Evolutionary conservation across 1,140 invertebrate genomes (phyloP).

Genomic region (Elymnias hypermnestra): DNA sequence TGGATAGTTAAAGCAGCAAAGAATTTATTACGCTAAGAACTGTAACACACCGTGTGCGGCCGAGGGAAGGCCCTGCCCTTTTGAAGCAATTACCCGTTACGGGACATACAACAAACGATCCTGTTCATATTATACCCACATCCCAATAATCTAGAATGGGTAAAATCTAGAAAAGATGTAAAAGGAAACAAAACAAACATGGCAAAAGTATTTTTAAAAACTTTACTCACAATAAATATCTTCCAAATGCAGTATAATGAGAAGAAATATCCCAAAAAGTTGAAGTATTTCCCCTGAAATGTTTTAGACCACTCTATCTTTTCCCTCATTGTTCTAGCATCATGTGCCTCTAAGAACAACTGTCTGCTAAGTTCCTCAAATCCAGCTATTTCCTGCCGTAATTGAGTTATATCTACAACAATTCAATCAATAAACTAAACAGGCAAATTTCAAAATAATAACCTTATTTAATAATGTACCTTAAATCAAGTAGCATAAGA

Average conservation of each 20-base stretch:
- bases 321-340: conserved; percentile 94
- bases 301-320: conserved; percentile 97
- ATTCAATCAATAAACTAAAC: no score
- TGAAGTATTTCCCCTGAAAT: conserved; percentile 99
- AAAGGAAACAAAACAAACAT: conserved; percentile 1
- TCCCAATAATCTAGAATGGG: no score
- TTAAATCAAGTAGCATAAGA: no score
- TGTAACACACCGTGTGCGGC: no score
- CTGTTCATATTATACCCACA: no score
- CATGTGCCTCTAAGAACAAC: conserved; percentile 96
- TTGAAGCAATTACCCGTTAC: no score
- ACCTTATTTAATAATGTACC: no score
- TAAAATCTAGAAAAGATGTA: not conserved
- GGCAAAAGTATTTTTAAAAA: conserved; percentile 5
- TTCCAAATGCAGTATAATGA: conserved; percentile 99
- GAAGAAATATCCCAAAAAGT: conserved; percentile 99
- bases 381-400: conserved; percentile 90
- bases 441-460: not conserved
- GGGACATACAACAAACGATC: no score
- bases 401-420: conserved; percentile 84
- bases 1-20: no score
- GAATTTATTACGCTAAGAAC: no score
- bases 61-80: no score
- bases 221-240: conserved; percentile 97
- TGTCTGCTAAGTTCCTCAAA: conserved; percentile 95